A percentile compares a stretch with the other conserved stretches of the same genome.
phyloP scores from a whole-genome alignment of 2,888 invertebrate genomes.

The Phengaris alcon region DNA sequence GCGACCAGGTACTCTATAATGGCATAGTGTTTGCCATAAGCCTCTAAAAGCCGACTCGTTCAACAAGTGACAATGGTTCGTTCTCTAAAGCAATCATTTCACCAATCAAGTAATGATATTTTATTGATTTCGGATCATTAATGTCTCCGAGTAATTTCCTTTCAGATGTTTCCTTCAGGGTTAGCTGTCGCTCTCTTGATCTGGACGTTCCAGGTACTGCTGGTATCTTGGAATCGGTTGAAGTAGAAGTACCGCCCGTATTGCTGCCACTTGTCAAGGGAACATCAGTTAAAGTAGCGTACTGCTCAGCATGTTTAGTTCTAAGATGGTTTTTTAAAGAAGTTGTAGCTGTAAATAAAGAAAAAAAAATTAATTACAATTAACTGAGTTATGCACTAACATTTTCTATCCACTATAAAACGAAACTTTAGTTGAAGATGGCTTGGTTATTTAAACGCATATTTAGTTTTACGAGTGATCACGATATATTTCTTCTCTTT shows the following conservation, averaged over 20 bases:
- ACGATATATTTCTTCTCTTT: too few relatives aligned
- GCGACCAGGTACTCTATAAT: conserved; percentile 39
- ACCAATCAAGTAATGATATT: conserved; percentile 38
- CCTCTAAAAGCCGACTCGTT: conserved; percentile 43
- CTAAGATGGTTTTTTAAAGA: conserved; percentile 39
- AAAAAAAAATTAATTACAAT: conserved; percentile 7
- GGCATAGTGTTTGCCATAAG: conserved; percentile 41
- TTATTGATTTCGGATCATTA: conserved; percentile 36
- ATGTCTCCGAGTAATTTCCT: conserved; percentile 36
- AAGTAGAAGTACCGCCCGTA: conserved; percentile 34
- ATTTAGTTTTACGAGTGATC: too few relatives aligned
- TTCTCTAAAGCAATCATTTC: conserved; percentile 37
- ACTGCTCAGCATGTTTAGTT: conserved; percentile 39
- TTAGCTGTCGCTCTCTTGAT: conserved; percentile 33
- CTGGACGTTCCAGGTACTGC: conserved; percentile 35
- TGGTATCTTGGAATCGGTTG: conserved; percentile 33
- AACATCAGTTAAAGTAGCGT: conserved; percentile 36
- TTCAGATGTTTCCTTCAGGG: conserved; percentile 33
- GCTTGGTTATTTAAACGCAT: too few relatives aligned
- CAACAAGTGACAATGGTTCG: conserved; percentile 43
- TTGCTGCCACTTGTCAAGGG: conserved; percentile 37
- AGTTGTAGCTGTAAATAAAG: conserved; percentile 31
- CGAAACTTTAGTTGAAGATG: too few relatives aligned
- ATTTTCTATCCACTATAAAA: too few relatives aligned
- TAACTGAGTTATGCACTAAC: conserved; percentile 2